phyloP scores from a whole-genome alignment of 2,888 invertebrate genomes.

The Drosophila yooni region DNA sequence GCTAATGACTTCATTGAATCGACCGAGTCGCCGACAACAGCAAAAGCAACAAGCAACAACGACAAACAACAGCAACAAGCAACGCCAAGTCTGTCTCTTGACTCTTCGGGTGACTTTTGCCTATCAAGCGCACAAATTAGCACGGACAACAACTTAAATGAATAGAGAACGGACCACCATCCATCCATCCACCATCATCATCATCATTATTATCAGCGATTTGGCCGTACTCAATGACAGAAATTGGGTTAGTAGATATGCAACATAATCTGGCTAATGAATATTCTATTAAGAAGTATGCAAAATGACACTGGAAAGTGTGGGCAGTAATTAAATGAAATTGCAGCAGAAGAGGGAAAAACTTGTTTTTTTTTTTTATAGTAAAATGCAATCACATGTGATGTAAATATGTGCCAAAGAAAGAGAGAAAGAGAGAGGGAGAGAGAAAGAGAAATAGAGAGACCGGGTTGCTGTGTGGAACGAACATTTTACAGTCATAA shows the following conservation, averaged over 20 bases:
- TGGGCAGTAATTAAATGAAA: slow-evolving; percentile 16
- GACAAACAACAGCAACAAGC: background rate
- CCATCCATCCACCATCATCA: slow-evolving; percentile 9
- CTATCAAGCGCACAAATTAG: slow-evolving; percentile 68
- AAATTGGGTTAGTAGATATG: slow-evolving; percentile 43
- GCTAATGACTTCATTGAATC: slow-evolving; percentile 78
- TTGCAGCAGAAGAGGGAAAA: slow-evolving; percentile 29
- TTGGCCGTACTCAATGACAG: slow-evolving; percentile 47
- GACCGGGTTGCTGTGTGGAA: slow-evolving; percentile 18
- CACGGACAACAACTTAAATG: slow-evolving; percentile 72
- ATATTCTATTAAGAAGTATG: slow-evolving; percentile 7
- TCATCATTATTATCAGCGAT: slow-evolving; percentile 38
- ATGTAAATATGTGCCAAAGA: slow-evolving; percentile 46
- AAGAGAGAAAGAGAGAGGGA: slow-evolving; percentile 1
- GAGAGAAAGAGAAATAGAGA: background rate
- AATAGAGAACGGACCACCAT: slow-evolving; percentile 56
- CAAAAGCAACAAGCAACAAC: background rate
- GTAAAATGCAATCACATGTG: slow-evolving; percentile 52
- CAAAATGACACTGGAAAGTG: slow-evolving; percentile 2
- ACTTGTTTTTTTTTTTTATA: slow-evolving; percentile 30
- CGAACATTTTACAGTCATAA: slow-evolving; percentile 56
- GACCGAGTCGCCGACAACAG: slow-evolving; percentile 36
- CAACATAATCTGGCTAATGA: slow-evolving; percentile 6
- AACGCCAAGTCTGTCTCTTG: slow-evolving; percentile 37
- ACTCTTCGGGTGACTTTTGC: slow-evolving; percentile 72